phyloP scores from a whole-genome alignment of 2,888 invertebrate genomes.

The Elmis aenea region DNA sequence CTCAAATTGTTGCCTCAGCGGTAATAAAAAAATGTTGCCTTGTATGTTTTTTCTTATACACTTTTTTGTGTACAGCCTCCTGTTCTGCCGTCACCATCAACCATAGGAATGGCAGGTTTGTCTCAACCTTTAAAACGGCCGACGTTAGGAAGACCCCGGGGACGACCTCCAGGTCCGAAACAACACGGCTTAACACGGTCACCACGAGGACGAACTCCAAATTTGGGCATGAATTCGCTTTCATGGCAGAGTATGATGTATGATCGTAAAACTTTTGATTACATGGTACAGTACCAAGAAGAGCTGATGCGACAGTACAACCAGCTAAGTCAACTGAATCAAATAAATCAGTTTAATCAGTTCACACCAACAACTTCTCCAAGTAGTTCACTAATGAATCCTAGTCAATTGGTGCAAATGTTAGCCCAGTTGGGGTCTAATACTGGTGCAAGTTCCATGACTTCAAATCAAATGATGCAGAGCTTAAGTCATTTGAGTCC shows the following conservation, averaged over 20 bases:
- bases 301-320: conserved; percentile 45
- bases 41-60: background rate
- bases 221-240: conserved; percentile 21
- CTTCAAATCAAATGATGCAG: conserved; percentile 23
- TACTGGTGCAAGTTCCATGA: conserved; percentile 22
- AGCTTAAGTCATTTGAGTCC: conserved; percentile 24
- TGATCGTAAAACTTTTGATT: conserved; percentile 36
- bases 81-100: conserved; percentile 25
- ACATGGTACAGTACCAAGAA: conserved; percentile 45
- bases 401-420: conserved; percentile 24
- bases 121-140: conserved; percentile 33
- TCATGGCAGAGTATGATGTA: conserved; percentile 35
- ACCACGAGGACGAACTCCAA: conserved; percentile 33
- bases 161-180: conserved; percentile 48
- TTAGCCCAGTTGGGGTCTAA: conserved; percentile 21
- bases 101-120: conserved; percentile 15
- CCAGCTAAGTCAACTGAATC: conserved; percentile 26
- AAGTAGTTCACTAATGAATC: conserved; percentile 15
- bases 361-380: conserved; percentile 1
- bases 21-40: too few species aligned
- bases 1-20: background rate
- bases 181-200: conserved; percentile 31
- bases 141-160: conserved; percentile 47
- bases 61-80: conserved; percentile 14
- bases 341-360: conserved; percentile 5